These are phyloP conservation scores for Bujurquina vittata DNA, from an alignment of 2,113 vertebrate genomes.

Conservation along the genomic window DNA sequence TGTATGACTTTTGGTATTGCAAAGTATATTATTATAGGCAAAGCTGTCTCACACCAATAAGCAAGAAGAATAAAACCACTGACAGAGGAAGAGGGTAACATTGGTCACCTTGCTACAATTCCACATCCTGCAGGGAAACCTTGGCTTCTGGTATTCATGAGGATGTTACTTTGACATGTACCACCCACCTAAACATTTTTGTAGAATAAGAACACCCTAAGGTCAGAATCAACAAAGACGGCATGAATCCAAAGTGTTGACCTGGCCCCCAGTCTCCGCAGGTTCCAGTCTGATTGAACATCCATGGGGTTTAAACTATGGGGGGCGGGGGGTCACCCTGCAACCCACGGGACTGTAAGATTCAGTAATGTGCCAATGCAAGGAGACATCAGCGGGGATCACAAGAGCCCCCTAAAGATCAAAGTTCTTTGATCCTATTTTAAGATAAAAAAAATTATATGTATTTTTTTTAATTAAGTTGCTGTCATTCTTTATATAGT, in stretches of 20 bases:
- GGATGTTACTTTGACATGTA: background rate
- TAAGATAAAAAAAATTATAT: no score
- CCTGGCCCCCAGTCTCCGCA: background rate
- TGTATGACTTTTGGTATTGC: background rate
- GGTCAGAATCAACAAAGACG: background rate
- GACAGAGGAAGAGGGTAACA: background rate
- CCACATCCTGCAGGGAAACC: background rate
- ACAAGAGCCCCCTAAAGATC: background rate
- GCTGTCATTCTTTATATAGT: background rate
- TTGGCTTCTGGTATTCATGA: background rate
- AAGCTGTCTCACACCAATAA: conserved; percentile 3
- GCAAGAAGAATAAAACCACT: background rate
- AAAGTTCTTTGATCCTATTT: background rate
- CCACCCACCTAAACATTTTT: conserved; percentile 9
- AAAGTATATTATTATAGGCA: background rate
- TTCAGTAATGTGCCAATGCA: background rate
- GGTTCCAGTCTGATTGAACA: background rate
- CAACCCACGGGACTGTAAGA: background rate
- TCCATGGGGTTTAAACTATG: background rate
- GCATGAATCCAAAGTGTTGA: background rate
- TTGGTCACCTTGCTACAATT: conserved; percentile 3
- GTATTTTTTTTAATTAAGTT: background rate
- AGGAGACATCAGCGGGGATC: background rate
- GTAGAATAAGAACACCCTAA: background rate
- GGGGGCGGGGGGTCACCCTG: no score